These are phyloP conservation scores for Archocentrus centrarchus DNA, from an alignment of 2,113 vertebrate species.

Conservation along the genomic window DNA sequence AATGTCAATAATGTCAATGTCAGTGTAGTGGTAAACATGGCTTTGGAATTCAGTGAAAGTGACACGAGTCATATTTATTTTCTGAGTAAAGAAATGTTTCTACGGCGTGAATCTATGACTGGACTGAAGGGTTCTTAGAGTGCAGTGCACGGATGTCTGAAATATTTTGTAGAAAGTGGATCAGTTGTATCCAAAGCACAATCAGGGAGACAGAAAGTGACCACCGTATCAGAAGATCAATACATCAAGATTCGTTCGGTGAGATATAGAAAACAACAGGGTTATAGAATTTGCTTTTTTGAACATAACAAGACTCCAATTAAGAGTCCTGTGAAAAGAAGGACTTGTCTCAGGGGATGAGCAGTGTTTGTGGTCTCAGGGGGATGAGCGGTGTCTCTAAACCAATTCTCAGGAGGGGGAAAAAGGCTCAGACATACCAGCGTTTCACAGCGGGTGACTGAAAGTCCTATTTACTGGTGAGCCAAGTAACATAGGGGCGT, in stretches of 20 bases:
- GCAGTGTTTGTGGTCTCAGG: not conserved
- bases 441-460: not conserved
- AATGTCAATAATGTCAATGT: too few relatives aligned
- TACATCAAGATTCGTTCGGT: not conserved
- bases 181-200: constrained; percentile 10
- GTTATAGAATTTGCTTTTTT: constrained; percentile 6
- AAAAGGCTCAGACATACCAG: not conserved
- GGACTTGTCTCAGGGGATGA: not conserved
- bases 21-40: not conserved
- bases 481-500: not conserved
- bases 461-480: not conserved
- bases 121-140: not conserved
- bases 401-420: not conserved
- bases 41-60: not conserved
- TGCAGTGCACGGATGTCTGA: not conserved
- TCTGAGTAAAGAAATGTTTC: not conserved
- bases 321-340: constrained; percentile 2
- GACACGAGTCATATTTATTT: not conserved
- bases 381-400: not conserved
- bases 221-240: not conserved
- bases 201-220: not conserved
- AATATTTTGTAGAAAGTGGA: not conserved
- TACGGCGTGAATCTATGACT: not conserved
- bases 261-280: not conserved
- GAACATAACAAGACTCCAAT: not conserved